Percentiles rank a stretch among this genome's conserved stretches.
phyloP scores from a whole-genome alignment of 37 sponge, comb jelly and placozoan genomes.

The Eunapius fragilis region DNA sequence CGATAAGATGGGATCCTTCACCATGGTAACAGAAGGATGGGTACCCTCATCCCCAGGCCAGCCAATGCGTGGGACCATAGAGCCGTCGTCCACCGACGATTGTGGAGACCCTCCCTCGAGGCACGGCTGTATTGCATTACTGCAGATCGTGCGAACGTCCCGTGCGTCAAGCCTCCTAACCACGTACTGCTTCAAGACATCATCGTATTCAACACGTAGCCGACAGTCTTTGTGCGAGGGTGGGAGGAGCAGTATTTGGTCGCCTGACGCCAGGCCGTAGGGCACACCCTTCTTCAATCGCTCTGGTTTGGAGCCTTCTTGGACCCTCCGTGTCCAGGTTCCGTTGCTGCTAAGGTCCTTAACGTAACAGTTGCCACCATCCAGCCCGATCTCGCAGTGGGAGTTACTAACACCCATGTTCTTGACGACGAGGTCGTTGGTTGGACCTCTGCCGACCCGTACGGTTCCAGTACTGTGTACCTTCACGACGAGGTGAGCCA shows the following conservation, averaged over 20 bases:
- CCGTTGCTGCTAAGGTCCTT: constrained; percentile 56
- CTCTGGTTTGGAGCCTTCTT: neutral
- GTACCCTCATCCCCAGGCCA: too few species aligned
- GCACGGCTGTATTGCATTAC: too few species aligned
- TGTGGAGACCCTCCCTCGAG: too few species aligned
- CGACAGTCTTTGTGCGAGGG: constrained; percentile 17
- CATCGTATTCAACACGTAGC: neutral
- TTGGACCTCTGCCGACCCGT: constrained; percentile 13
- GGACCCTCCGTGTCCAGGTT: constrained; percentile 22
- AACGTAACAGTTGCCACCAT: neutral
- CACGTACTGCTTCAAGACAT: too few species aligned
- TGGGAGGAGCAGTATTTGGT: constrained; percentile 29
- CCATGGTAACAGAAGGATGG: too few species aligned
- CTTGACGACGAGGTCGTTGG: constrained; percentile 20
- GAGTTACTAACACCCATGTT: constrained; percentile 11
- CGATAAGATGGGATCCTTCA: too few species aligned
- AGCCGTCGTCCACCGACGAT: too few species aligned
- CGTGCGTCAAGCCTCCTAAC: too few species aligned
- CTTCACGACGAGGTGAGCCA: too few species aligned
- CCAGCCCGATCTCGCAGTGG: constrained; percentile 46
- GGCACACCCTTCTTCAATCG: neutral
- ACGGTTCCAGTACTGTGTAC: neutral
- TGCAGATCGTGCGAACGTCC: too few species aligned
- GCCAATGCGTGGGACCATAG: too few species aligned
- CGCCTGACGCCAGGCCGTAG: constrained; percentile 4